These are phyloP conservation scores for Falco naumanni DNA, from an alignment of 2,797 vertebrate genomes.

Conservation along the genomic window DNA sequence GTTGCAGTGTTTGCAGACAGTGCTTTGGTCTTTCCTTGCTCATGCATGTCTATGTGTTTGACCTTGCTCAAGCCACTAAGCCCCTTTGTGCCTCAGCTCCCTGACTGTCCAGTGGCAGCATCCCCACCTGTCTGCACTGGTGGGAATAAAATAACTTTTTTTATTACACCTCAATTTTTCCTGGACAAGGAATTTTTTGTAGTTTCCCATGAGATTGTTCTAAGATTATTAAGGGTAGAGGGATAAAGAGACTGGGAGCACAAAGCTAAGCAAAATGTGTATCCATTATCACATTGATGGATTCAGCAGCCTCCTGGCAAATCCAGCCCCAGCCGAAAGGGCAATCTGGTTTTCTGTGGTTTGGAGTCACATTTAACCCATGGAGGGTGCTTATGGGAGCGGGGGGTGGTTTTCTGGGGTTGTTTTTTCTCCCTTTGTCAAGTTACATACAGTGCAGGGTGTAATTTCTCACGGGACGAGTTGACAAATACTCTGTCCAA, in stretches of 20 bases:
- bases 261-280: neutral
- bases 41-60: neutral
- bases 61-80: neutral
- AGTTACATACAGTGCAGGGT: neutral
- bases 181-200: neutral
- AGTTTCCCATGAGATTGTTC: neutral
- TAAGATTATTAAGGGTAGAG: neutral
- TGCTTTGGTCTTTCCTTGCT: neutral
- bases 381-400: neutral
- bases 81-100: neutral
- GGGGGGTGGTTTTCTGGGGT: neutral
- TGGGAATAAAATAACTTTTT: neutral
- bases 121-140: neutral
- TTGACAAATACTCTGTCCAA: neutral
- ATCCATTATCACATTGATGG: neutral
- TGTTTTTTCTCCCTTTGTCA: neutral
- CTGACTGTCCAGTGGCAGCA: neutral
- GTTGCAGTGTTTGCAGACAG: neutral
- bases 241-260: neutral
- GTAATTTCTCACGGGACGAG: neutral
- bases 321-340: neutral
- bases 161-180: neutral
- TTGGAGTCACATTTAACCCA: neutral
- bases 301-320: conserved; percentile 11
- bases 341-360: neutral